phyloP scores from a whole-genome alignment of 2,888 invertebrate genomes.

The Mimachlamys varia region DNA sequence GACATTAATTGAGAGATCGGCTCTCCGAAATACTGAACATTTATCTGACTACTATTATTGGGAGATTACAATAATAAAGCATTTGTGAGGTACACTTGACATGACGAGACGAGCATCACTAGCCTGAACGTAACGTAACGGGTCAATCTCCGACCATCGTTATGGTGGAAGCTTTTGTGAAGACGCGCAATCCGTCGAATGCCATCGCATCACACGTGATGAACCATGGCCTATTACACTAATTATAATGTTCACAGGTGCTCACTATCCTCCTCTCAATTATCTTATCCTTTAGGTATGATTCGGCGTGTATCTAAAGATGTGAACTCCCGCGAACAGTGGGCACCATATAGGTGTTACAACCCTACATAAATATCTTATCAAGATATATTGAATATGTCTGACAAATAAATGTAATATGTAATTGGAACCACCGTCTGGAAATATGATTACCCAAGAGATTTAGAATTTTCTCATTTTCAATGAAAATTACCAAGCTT shows the following conservation, averaged over 20 bases:
- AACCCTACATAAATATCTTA: background rate
- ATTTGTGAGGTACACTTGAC: too few relatives aligned
- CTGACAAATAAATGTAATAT: background rate
- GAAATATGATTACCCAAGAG: conserved; percentile 24
- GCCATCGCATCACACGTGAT: too few relatives aligned
- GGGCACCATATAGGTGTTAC: background rate
- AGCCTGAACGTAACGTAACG: background rate
- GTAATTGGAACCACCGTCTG: background rate
- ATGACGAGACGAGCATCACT: too few relatives aligned
- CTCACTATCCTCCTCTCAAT: background rate
- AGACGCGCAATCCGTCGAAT: too few relatives aligned
- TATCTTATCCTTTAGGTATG: background rate
- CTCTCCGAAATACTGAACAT: too few relatives aligned
- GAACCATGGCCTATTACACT: too few relatives aligned
- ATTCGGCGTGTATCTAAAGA: background rate
- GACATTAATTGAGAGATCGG: too few relatives aligned
- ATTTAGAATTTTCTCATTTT: background rate
- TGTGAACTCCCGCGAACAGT: background rate
- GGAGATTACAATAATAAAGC: too few relatives aligned
- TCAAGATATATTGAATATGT: conserved; percentile 7
- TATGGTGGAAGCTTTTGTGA: too few relatives aligned
- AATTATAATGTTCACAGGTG: too few relatives aligned
- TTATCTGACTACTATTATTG: too few relatives aligned
- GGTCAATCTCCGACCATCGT: background rate
- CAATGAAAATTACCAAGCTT: background rate